These are phyloP conservation scores for Echinarachnius parma DNA, from an alignment of 53 echinoderm and acorn worm genomes.

Conservation along the genomic window DNA sequence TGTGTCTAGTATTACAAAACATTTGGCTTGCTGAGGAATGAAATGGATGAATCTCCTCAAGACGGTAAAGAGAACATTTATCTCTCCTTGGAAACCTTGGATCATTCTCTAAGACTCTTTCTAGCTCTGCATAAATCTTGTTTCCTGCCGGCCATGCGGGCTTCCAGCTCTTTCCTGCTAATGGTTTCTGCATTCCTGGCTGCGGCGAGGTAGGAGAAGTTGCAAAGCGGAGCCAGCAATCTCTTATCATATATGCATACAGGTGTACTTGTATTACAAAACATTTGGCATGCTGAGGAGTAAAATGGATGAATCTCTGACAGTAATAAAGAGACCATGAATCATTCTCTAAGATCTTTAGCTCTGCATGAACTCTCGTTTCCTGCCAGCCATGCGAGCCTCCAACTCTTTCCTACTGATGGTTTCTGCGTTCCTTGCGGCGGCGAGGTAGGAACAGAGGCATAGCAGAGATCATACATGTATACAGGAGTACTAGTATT, in stretches of 20 bases:
- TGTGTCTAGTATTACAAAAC: background rate
- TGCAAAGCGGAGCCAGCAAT: no score
- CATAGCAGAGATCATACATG: conserved; percentile 85
- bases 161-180: conserved; percentile 86
- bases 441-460: conserved; percentile 93
- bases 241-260: no score
- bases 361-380: conserved; percentile 73
- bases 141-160: conserved; percentile 81
- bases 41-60: background rate
- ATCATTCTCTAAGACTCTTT: background rate
- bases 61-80: background rate
- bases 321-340: no score
- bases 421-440: conserved; percentile 79
- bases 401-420: conserved; percentile 87
- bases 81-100: no score
- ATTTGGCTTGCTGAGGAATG: background rate
- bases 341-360: no score
- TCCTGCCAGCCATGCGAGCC: conserved; percentile 81
- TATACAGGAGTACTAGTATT: background rate
- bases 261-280: no score
- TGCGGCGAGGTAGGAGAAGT: conserved; percentile 93
- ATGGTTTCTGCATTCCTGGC: conserved; percentile 80
- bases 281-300: no score
- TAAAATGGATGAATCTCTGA: no score
- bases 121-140: conserved; percentile 72